Evolutionary conservation across 2,113 vertebrate species (phyloP).

Genomic region (Apteryx owenii): DNA sequence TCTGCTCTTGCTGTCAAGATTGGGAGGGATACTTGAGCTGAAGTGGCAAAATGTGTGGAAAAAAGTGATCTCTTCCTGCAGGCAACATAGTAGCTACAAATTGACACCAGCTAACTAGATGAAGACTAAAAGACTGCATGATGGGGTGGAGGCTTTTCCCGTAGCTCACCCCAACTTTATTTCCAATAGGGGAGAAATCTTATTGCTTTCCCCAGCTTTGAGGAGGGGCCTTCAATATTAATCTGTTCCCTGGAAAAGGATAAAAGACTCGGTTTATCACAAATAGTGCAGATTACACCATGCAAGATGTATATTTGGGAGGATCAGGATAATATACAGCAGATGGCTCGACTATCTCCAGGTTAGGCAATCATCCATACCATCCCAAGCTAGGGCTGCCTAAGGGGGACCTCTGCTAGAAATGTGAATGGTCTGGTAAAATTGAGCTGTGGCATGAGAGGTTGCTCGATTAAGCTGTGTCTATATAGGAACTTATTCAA

Average conservation of each 20-base stretch:
- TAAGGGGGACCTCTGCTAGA: neutral
- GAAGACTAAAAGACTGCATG: neutral
- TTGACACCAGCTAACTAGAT: neutral
- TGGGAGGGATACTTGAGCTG: neutral
- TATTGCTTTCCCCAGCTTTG: neutral
- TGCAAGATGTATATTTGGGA: neutral
- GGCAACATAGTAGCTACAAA: neutral
- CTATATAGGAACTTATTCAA: neutral
- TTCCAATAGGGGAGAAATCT: neutral
- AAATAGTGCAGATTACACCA: neutral
- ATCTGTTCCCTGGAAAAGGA: neutral
- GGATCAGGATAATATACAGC: neutral
- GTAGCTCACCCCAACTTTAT: neutral
- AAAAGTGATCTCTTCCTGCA: neutral
- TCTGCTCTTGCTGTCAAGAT: conserved; percentile 17
- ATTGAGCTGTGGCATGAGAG: neutral
- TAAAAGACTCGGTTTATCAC: neutral
- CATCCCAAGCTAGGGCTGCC: neutral
- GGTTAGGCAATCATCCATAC: neutral
- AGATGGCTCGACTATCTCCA: neutral
- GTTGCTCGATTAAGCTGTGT: neutral
- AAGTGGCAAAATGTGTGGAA: neutral
- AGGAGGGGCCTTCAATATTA: neutral
- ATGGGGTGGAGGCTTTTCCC: neutral
- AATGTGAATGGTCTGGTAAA: neutral